A percentile compares a stretch with the other conserved stretches of the same genome.
Conservation (phyloP, 2,888 invertebrate species). For the Ophion ventricosus region DNA sequence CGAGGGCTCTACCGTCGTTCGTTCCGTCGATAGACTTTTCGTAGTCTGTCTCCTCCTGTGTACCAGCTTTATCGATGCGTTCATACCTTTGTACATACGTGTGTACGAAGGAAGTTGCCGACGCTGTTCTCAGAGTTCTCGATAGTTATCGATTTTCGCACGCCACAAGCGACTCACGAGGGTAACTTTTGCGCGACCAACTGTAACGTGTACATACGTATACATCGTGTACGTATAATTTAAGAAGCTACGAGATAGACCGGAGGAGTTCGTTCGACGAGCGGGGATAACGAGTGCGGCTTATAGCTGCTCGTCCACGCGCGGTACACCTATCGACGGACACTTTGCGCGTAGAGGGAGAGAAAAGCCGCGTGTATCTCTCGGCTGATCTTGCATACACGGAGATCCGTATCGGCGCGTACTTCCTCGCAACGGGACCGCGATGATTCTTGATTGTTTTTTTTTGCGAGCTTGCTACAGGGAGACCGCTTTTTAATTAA, state of each 20-base stretch:
- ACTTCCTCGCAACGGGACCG: not conserved
- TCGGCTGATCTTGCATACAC: not conserved
- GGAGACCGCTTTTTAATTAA: not conserved
- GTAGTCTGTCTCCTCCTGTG: too few species aligned
- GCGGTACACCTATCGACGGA: constrained; percentile 1
- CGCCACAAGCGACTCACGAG: constrained; percentile 36
- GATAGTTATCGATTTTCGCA: constrained; percentile 64
- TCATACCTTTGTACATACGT: not conserved
- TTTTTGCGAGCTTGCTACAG: not conserved
- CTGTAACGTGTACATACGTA: not conserved
- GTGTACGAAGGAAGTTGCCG: constrained; percentile 54
- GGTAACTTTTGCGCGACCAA: not conserved
- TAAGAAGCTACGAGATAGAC: constrained; percentile 35
- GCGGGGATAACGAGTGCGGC: constrained; percentile 47
- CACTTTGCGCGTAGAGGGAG: not conserved
- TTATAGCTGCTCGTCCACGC: not conserved
- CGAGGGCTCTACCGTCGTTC: not conserved
- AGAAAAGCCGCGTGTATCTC: not conserved
- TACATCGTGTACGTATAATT: not conserved
- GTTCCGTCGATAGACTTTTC: too few species aligned
- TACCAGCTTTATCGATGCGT: too few species aligned
- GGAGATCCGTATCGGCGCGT: not conserved
- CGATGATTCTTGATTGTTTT: constrained; percentile 3
- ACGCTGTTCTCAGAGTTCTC: constrained; percentile 52
- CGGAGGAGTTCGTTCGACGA: constrained; percentile 39